A percentile compares a stretch with the other conserved stretches of the same genome.
These are phyloP conservation scores for Laticauda colubrina DNA, from an alignment of 2,113 vertebrate species.

Conservation along the genomic window DNA sequence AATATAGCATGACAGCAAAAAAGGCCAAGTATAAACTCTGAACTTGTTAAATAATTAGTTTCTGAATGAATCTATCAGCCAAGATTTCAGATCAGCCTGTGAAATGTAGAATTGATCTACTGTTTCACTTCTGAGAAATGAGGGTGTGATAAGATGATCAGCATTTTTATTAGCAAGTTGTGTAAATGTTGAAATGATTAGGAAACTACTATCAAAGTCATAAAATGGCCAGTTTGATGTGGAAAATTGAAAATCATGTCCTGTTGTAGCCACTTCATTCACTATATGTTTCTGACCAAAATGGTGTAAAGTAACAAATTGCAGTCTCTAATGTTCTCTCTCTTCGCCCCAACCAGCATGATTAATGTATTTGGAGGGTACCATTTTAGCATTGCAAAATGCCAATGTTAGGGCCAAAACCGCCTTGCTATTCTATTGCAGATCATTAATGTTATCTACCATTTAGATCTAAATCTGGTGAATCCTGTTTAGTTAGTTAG, in stretches of 20 bases:
- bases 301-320: not conserved
- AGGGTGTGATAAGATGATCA: not conserved
- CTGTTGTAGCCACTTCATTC: not conserved
- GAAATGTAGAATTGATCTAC: not conserved
- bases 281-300: not conserved
- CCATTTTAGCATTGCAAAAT: not conserved
- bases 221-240: not conserved
- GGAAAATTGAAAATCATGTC: not conserved
- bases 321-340: not conserved
- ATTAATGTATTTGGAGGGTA: not conserved
- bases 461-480: not conserved
- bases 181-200: not conserved
- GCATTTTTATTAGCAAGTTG: not conserved
- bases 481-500: not conserved
- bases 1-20: not conserved
- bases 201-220: not conserved
- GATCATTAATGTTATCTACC: not conserved
- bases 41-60: not conserved
- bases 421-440: not conserved
- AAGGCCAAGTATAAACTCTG: not conserved
- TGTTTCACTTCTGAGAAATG: not conserved
- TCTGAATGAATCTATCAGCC: not conserved
- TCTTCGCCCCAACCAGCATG: not conserved
- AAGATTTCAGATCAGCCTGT: not conserved
- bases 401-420: not conserved